Evolutionary conservation across 2,888 invertebrate species (phyloP).

Genomic region (Drosophila putrida): DNA sequence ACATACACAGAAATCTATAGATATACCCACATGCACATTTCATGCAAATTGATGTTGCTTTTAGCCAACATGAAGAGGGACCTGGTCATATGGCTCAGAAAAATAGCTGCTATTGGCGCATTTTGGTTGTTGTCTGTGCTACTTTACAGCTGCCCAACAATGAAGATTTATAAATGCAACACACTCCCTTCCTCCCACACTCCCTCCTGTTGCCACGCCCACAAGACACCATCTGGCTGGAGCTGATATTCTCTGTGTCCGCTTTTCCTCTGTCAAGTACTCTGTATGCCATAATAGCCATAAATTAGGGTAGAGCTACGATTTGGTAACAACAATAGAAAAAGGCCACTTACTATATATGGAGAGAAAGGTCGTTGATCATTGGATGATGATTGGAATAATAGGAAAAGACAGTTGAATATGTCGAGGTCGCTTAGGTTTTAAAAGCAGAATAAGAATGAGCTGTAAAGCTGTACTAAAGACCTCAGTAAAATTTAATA

Average conservation of each 20-base stretch:
- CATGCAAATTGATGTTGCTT: conserved; percentile 80
- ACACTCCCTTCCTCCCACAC: conserved; percentile 10
- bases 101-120: conserved; percentile 50
- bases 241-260: conserved; percentile 35
- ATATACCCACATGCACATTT: conserved; percentile 40
- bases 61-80: conserved; percentile 50
- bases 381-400: conserved; percentile 56
- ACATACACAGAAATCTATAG: conserved; percentile 22
- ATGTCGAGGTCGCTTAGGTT: conserved; percentile 28
- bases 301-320: conserved; percentile 74
- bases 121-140: conserved; percentile 78
- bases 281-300: conserved; percentile 72
- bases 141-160: conserved; percentile 76
- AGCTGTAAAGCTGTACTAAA: too few relatives aligned
- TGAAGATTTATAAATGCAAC: conserved; percentile 76
- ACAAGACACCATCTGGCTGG: conserved; percentile 39
- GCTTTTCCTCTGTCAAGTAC: conserved; percentile 56
- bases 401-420: conserved; percentile 10
- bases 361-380: conserved; percentile 50
- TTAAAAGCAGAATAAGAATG: too few relatives aligned
- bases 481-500: too few relatives aligned
- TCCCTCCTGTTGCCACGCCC: conserved; percentile 14
- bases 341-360: conserved; percentile 25
- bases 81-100: conserved; percentile 61
- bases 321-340: conserved; percentile 68